phyloP scores from a whole-genome alignment of 2,113 vertebrate species.

The Actenoides lindsayi region DNA sequence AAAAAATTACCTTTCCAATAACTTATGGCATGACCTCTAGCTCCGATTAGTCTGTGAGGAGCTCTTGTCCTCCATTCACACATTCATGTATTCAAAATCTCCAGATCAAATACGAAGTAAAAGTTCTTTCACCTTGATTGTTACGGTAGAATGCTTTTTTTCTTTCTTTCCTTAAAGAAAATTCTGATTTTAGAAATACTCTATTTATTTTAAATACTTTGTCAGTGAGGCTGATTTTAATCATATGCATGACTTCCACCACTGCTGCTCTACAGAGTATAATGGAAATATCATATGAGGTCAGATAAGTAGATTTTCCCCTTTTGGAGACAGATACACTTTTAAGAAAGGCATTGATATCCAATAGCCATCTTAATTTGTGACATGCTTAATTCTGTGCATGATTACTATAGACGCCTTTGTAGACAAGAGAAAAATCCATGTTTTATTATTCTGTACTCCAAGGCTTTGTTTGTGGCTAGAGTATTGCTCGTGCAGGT shows the following conservation, averaged over 20 bases:
- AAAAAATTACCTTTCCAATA: conserved; percentile 56
- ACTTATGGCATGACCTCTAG: conserved; percentile 34
- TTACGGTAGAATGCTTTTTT: not conserved
- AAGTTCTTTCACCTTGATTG: not conserved
- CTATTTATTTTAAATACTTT: not conserved
- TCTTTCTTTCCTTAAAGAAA: not conserved
- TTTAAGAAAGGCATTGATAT: conserved; percentile 28
- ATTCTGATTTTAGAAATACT: not conserved
- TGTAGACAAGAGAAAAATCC: not conserved
- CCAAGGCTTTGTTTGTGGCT: not conserved
- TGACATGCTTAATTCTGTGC: conserved; percentile 11
- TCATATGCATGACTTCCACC: conserved; percentile 14
- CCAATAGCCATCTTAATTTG: conserved; percentile 22
- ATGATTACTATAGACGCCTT: not conserved
- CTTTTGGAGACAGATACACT: conserved; percentile 32
- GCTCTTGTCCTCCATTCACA: conserved; percentile 41
- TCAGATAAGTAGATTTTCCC: conserved; percentile 24
- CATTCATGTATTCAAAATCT: conserved; percentile 57
- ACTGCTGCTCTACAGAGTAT: not conserved
- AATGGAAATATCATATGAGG: not conserved
- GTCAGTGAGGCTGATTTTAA: conserved; percentile 7
- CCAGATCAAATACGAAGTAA: not conserved
- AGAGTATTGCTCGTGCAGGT: not conserved
- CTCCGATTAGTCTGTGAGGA: conserved; percentile 22
- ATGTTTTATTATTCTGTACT: not conserved